These are phyloP conservation scores for Tribolium freemani DNA, from an alignment of 2,888 invertebrate genomes.

Conservation along the genomic window DNA sequence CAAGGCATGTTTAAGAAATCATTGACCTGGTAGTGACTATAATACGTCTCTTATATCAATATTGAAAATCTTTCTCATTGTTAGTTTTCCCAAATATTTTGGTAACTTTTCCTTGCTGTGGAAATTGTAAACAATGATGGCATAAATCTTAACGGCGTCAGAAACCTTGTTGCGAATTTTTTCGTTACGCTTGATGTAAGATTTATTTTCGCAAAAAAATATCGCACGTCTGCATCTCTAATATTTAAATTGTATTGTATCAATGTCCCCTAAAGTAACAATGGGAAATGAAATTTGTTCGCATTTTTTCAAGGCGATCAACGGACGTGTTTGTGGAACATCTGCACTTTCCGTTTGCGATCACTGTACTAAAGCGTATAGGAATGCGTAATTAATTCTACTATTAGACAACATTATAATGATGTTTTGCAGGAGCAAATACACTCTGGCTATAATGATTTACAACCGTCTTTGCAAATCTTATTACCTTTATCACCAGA, in stretches of 20 bases:
- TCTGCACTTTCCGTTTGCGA: slow-evolving; percentile 7
- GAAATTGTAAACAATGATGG: slow-evolving; percentile 23
- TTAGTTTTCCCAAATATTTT: slow-evolving; percentile 29
- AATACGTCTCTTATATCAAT: slow-evolving; percentile 14
- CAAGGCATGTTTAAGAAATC: slow-evolving; percentile 16
- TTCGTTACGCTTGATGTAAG: slow-evolving; percentile 2
- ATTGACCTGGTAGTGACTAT: slow-evolving; percentile 20
- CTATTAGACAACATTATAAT: not conserved
- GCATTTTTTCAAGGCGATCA: not conserved
- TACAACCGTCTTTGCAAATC: slow-evolving; percentile 15
- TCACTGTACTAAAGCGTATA: slow-evolving; percentile 4
- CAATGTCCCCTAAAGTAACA: not conserved
- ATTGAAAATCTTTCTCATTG: slow-evolving; percentile 22
- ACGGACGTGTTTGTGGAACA: not conserved
- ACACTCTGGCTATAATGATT: slow-evolving; percentile 3
- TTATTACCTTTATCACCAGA: slow-evolving; percentile 3
- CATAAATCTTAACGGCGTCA: slow-evolving; percentile 14
- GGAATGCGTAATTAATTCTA: slow-evolving; percentile 12
- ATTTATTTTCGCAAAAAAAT: slow-evolving; percentile 4
- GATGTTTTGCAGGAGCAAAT: not conserved
- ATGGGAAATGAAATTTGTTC: not conserved
- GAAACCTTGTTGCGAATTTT: slow-evolving; percentile 26
- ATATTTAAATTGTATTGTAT: slow-evolving; percentile 3
- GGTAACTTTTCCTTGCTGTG: slow-evolving; percentile 18
- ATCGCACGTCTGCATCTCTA: slow-evolving; percentile 7